phyloP scores from a whole-genome alignment of 2,888 invertebrate genomes.

The Adela reaumurella region DNA sequence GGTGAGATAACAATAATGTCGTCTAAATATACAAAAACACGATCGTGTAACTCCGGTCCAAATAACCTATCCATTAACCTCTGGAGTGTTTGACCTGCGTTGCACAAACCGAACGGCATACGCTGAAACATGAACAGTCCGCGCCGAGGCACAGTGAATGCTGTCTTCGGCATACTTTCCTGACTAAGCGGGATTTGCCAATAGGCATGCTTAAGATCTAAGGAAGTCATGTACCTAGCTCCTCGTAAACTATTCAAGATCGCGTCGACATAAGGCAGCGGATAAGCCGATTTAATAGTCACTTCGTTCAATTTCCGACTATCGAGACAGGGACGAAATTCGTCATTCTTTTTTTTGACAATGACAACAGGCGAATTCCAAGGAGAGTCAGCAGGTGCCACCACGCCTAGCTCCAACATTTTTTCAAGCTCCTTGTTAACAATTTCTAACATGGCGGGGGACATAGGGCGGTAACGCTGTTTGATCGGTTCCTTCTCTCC shows the following conservation, averaged over 20 bases:
- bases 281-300: slow-evolving; percentile 7
- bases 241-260: slow-evolving; percentile 1
- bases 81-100: slow-evolving; percentile 10
- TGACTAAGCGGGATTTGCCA: slow-evolving; percentile 2
- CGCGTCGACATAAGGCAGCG: slow-evolving; percentile 6
- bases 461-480: slow-evolving; percentile 9
- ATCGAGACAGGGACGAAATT: slow-evolving; percentile 12
- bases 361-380: slow-evolving; percentile 16
- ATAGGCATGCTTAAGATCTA: slow-evolving; percentile 7
- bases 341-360: slow-evolving; percentile 13
- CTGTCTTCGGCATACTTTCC: slow-evolving; percentile 3
- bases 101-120: slow-evolving; percentile 3
- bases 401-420: slow-evolving; percentile 14
- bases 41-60: slow-evolving; percentile 12
- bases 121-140: slow-evolving; percentile 6
- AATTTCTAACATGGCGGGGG: slow-evolving; percentile 6
- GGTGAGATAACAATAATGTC: slow-evolving; percentile 11
- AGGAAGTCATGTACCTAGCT: slow-evolving; percentile 6
- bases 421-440: slow-evolving; percentile 13
- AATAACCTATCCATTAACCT: slow-evolving; percentile 11
- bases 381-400: slow-evolving; percentile 13
- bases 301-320: slow-evolving; percentile 7
- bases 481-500: slow-evolving; percentile 5
- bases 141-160: slow-evolving; percentile 3
- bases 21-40: slow-evolving; percentile 13